These are phyloP conservation scores for Dicerorhinus sumatrensis DNA, from an alignment of 2,113 vertebrate genomes.

Conservation along the genomic window DNA sequence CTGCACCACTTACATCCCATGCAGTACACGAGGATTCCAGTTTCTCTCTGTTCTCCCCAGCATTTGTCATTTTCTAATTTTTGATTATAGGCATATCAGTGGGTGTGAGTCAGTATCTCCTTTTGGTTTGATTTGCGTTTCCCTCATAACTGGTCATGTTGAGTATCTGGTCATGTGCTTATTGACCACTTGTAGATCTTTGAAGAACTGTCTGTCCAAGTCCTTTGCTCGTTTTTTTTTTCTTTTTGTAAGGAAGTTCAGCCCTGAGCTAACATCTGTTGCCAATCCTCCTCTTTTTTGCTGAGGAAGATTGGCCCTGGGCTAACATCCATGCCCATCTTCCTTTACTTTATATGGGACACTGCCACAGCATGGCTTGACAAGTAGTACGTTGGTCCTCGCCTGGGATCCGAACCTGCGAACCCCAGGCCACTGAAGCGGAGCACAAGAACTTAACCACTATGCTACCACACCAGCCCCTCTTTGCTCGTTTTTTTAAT, in stretches of 20 bases:
- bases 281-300: too few relatives aligned
- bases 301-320: too few relatives aligned
- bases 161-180: background rate
- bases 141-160: background rate
- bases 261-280: too few relatives aligned
- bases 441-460: too few relatives aligned
- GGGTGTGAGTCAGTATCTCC: background rate
- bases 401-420: too few relatives aligned
- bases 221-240: background rate
- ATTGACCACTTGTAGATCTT: background rate
- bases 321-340: too few relatives aligned
- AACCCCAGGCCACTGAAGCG: too few relatives aligned
- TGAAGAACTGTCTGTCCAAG: background rate
- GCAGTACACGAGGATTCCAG: background rate
- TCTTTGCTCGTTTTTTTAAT: background rate
- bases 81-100: background rate
- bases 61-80: background rate
- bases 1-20: background rate
- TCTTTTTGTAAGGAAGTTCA: too few relatives aligned
- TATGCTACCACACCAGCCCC: too few relatives aligned
- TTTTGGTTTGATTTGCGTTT: background rate
- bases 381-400: too few relatives aligned
- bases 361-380: too few relatives aligned
- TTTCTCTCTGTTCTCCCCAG: background rate
- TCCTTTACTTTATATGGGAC: too few relatives aligned